Evolutionary conservation across 1,140 invertebrate species (phyloP), one percentile per base, ranked within the genome.

Genomic region (Papilio machaon): DNA sequence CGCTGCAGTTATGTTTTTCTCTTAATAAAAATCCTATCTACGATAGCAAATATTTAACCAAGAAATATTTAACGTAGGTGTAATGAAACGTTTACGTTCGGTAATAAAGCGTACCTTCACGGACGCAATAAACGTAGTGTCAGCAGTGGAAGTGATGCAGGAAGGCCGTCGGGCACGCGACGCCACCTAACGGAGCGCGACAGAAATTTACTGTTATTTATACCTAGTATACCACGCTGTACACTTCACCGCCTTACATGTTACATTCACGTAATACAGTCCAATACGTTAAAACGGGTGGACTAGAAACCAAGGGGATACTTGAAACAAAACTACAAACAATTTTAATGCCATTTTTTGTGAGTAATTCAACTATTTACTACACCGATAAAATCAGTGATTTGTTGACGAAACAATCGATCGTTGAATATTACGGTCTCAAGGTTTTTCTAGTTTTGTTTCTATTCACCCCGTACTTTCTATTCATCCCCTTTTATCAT

Each of bases 161-260:
- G 91, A 93, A 93, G 88, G 85, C 82, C 83, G 78, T 79, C 81
- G 83, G 85, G 85, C 92, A 94, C 92, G 92, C 92, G 89, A 93
- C 89, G 87, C 80, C 73, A 79, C 80, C 90, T 91, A 94, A 91
- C 91, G 91, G 92, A 93, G 89, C 92, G 92, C 91, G 89, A 88
- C 88, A 94, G 91, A 93, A 94, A 94, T 94, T 93, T 92, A 92
- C 92, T 90, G 92, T 94, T 93, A 92, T 91, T 92, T 92, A 91
- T 92, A 93, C 88, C 86, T 89, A 58, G 54, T 58, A 58, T 19
- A 58, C 54, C 7, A 85, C 84, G 82, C 76, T 81, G 60, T 67
- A 23, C 81, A 84, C 85, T 86, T 81, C 83, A 82, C 23, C 23
- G 23, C 80, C 86, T 86, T 90, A 90, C 88, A 85, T 91, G 90